These are phyloP conservation scores for Adela reaumurella DNA, from an alignment of 2,888 invertebrate genomes.

Conservation along the genomic window DNA sequence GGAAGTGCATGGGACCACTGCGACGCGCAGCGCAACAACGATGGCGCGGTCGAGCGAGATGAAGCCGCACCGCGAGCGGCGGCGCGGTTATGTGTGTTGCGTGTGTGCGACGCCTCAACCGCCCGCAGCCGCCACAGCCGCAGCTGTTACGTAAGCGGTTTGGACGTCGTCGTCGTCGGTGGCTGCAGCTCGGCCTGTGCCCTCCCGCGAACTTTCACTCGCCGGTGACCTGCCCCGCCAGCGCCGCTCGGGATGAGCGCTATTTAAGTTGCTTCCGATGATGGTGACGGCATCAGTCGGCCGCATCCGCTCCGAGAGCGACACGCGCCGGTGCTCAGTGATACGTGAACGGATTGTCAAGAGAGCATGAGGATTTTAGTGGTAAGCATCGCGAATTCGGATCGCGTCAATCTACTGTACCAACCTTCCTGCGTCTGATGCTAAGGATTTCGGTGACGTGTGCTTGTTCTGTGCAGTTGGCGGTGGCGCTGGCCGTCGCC, in stretches of 20 bases:
- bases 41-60: background rate
- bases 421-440: too few relatives aligned
- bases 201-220: conserved; percentile 14
- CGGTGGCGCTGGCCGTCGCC: conserved; percentile 18
- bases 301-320: conserved; percentile 8
- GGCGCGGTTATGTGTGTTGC: background rate
- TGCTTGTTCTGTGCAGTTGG: conserved; percentile 1
- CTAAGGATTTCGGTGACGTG: conserved; percentile 8
- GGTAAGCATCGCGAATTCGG: conserved; percentile 8
- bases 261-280: conserved; percentile 7
- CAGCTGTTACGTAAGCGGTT: background rate
- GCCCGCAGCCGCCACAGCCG: background rate
- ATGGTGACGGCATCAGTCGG: conserved; percentile 4
- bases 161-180: conserved; percentile 1
- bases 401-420: too few relatives aligned
- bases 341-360: background rate
- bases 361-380: conserved; percentile 13
- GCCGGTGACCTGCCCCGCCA: conserved; percentile 4
- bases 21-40: too few relatives aligned
- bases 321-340: conserved; percentile 19
- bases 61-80: background rate
- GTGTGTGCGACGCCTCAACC: background rate
- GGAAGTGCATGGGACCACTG: background rate
- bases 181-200: background rate
- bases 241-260: background rate